phyloP scores from a whole-genome alignment of 1,140 invertebrate genomes.

The Gryon sp. region DNA sequence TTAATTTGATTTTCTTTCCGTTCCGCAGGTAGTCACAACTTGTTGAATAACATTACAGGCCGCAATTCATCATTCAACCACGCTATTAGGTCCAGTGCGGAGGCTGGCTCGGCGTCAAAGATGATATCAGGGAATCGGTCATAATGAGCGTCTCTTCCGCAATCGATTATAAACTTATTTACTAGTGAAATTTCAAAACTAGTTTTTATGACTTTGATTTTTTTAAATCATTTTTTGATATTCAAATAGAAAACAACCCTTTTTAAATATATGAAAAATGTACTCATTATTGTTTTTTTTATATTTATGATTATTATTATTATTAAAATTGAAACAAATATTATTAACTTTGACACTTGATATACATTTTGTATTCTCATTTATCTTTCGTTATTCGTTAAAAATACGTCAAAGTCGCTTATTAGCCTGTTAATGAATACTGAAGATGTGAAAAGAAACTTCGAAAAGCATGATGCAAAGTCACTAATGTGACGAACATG shows the following conservation, averaged over 20 bases:
- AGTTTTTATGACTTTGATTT: not conserved
- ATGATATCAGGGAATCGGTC: slow-evolving; percentile 13
- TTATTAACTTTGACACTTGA: slow-evolving; percentile 16
- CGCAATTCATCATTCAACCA: slow-evolving; percentile 30
- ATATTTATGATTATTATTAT: no score
- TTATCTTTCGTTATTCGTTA: no score
- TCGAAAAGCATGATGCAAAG: slow-evolving; percentile 19
- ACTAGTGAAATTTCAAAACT: not conserved
- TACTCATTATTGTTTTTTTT: no score
- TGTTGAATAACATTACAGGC: slow-evolving; percentile 37
- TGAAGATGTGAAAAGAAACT: slow-evolving; percentile 13
- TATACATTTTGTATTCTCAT: no score
- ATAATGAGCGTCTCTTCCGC: slow-evolving; percentile 39
- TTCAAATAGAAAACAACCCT: no score
- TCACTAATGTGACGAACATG: slow-evolving; percentile 6
- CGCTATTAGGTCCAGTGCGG: slow-evolving; percentile 15
- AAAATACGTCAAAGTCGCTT: slow-evolving; percentile 13
- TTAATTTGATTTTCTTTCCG: slow-evolving; percentile 10
- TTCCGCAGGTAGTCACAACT: slow-evolving; percentile 25
- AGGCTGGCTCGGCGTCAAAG: slow-evolving; percentile 32
- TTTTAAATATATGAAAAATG: no score
- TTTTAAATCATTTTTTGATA: slow-evolving; percentile 4
- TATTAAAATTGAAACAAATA: no score
- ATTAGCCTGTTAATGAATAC: slow-evolving; percentile 20
- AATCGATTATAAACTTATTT: slow-evolving; percentile 26